Evolutionary conservation across 2,113 vertebrate species (phyloP), one percentile per base, ranked within the genome.

Genomic region (Barbus barbus): DNA sequence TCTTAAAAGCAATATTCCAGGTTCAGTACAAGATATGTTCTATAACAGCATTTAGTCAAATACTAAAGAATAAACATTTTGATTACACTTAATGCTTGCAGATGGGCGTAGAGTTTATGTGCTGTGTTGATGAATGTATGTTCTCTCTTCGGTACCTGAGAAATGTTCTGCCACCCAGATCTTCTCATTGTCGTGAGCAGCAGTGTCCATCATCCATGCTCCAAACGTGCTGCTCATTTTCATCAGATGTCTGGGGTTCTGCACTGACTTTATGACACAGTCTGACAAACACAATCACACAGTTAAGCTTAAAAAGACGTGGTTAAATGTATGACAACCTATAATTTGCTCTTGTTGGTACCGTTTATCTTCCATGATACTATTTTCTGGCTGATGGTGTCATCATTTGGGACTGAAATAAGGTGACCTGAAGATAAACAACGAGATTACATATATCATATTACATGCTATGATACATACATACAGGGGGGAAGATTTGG

Each of bases 111-210:
- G 22, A 36, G 31, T 22, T 67, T 67, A 31, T 0, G 8, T 4
- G 9, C 33, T 36, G 2, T 44, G 14, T n/a, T 46, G 36, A 13
- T 46, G 20, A 56, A 20, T 20, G 14, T 1, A 2, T 4, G 20
- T 2, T 13, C 14, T 28, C 5, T 46, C 24, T 73, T 71, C 58
- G 38, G 6, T 91, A 99, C 98, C 98, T 92, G 95, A 97, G 82
- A 99, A 99, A 87, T 99, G 98, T 51, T 94, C 94, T 0, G 96
- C 96, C 83, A 98, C 95, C 97, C 98, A 99, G 86, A 99, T 95
- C 13, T 94, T 93, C 38, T 97, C 95, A 26, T 97, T 96, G 0
- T 92, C 94, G 82, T 86, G 89, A 84, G 89, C 91, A 13, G 94
- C 92, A 0, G 95, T 94, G 90, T 99, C 98, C 83, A 90, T 93